Evolutionary conservation across 2,888 invertebrate genomes (phyloP).

Genomic region (Rhamnusium bicolor): DNA sequence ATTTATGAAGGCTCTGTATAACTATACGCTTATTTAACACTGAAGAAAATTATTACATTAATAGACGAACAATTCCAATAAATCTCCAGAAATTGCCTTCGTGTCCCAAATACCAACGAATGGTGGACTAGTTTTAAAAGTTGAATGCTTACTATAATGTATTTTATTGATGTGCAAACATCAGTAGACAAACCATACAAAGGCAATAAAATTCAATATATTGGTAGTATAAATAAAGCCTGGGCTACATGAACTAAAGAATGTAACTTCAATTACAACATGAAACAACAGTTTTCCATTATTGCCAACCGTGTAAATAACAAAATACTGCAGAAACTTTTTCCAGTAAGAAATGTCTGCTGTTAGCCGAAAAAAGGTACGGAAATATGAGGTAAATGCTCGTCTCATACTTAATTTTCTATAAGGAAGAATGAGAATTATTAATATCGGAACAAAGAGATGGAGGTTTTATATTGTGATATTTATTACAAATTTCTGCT

Average conservation of each 20-base stretch:
- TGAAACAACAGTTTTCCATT: slow-evolving; percentile 49
- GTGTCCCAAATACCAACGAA: neutral
- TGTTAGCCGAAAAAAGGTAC: neutral
- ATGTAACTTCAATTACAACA: slow-evolving; percentile 45
- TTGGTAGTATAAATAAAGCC: slow-evolving; percentile 42
- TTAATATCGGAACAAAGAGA: neutral
- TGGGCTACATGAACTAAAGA: slow-evolving; percentile 45
- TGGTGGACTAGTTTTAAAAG: slow-evolving; percentile 23
- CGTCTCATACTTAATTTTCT: neutral
- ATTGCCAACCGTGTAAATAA: slow-evolving; percentile 30
- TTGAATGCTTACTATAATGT: slow-evolving; percentile 12
- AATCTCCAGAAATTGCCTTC: neutral
- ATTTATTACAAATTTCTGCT: slow-evolving; percentile 17
- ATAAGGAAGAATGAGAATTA: neutral
- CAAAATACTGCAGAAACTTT: neutral
- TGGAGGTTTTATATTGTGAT: slow-evolving; percentile 3
- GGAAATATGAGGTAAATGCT: no score
- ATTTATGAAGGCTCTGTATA: no score
- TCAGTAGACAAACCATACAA: slow-evolving; percentile 40
- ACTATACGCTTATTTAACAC: neutral
- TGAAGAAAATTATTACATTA: neutral
- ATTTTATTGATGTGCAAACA: slow-evolving; percentile 29
- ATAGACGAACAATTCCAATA: neutral
- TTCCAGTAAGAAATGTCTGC: neutral
- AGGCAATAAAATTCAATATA: slow-evolving; percentile 44